phyloP scores from a whole-genome alignment of 2,888 invertebrate species.

The Anthrax anthrax region DNA sequence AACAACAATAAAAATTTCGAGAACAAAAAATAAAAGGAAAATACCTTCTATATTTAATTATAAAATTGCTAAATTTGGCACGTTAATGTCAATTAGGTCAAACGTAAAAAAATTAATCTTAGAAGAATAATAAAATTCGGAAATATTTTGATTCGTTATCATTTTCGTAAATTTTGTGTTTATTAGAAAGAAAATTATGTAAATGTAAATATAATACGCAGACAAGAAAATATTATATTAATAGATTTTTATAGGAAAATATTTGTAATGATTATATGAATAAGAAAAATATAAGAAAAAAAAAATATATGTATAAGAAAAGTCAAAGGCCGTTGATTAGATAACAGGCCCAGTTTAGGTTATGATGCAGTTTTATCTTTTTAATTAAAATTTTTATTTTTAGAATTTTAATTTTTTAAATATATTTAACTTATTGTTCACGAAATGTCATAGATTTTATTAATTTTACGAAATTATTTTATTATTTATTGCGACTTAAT shows the following conservation, averaged over 20 bases:
- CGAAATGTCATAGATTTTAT: not conserved
- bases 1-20: too few relatives aligned
- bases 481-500: too few relatives aligned
- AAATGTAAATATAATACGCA: not conserved
- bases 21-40: too few relatives aligned
- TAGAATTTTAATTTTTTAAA: not conserved
- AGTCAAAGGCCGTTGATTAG: conserved; percentile 4
- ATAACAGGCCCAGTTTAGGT: conserved; percentile 10
- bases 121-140: not conserved
- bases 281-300: not conserved
- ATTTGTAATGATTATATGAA: not conserved
- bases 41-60: not conserved
- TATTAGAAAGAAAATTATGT: not conserved
- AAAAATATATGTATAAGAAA: not conserved
- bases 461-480: not conserved
- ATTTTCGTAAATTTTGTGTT: too few relatives aligned
- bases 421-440: not conserved
- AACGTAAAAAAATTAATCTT: too few relatives aligned
- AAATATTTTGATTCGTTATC: too few relatives aligned
- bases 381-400: not conserved
- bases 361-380: conserved; percentile 3
- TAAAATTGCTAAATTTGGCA: not conserved
- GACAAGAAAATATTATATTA: too few relatives aligned
- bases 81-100: not conserved
- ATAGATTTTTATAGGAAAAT: conserved; percentile 5